phyloP scores from a whole-genome alignment of 2,888 invertebrate genomes.

The Heliconius ethilla region DNA sequence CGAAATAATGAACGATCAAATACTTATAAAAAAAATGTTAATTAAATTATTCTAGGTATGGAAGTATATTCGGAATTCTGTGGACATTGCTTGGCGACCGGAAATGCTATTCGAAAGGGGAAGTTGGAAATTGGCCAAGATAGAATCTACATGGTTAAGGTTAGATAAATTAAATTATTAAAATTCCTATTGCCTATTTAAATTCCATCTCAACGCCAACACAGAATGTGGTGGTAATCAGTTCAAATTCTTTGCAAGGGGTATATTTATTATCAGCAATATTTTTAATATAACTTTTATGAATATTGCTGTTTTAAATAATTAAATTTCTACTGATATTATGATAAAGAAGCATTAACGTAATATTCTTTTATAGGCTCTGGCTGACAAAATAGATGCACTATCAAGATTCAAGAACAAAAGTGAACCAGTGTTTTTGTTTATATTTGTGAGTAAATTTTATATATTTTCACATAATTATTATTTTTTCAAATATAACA shows the following conservation, averaged over 20 bases:
- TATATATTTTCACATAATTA: neutral
- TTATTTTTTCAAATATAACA: neutral
- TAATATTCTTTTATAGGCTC: slow-evolving; percentile 66
- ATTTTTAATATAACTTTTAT: neutral
- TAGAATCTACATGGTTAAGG: slow-evolving; percentile 82
- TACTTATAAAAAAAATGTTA: neutral
- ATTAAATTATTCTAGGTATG: slow-evolving; percentile 61
- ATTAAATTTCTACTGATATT: neutral
- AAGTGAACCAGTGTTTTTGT: slow-evolving; percentile 87
- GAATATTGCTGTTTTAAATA: neutral
- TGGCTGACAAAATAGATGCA: slow-evolving; percentile 80
- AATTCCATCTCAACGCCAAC: too few species aligned
- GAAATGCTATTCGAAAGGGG: slow-evolving; percentile 83
- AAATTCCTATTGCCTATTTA: neutral
- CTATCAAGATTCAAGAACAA: slow-evolving; percentile 83
- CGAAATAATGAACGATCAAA: too few species aligned
- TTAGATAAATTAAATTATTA: slow-evolving; percentile 43
- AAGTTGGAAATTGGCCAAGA: slow-evolving; percentile 87
- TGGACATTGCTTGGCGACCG: slow-evolving; percentile 85
- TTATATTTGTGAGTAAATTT: slow-evolving; percentile 77
- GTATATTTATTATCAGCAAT: neutral
- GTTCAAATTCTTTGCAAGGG: neutral
- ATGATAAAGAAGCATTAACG: neutral
- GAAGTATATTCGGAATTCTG: slow-evolving; percentile 88
- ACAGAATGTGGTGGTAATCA: neutral